Percentiles rank a stretch among this genome's conserved stretches.
Evolutionary conservation across 2,797 vertebrate genomes (phyloP).

Genomic region (Lithobates pipiens): DNA sequence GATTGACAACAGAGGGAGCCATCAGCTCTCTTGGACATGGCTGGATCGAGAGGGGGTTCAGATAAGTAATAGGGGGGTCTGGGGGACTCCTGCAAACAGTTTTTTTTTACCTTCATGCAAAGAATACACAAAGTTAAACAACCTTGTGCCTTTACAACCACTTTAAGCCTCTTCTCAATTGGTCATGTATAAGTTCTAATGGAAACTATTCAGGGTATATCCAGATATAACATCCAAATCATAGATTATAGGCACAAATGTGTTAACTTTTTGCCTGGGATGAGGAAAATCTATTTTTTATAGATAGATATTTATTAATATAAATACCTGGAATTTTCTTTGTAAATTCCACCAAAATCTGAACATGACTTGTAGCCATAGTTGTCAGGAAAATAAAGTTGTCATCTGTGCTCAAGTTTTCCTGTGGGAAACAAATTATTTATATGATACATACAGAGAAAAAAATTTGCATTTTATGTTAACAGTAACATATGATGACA

Average conservation of each 20-base stretch:
- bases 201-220: not conserved
- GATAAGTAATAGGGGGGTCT: too few relatives aligned
- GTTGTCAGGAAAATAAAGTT: slow-evolving; percentile 98
- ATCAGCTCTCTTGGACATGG: too few relatives aligned
- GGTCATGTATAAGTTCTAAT: not conserved
- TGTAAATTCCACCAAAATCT: slow-evolving; percentile 97
- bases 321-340: slow-evolving; percentile 93
- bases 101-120: too few relatives aligned
- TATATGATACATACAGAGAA: slow-evolving; percentile 63
- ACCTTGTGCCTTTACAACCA: too few relatives aligned
- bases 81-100: too few relatives aligned
- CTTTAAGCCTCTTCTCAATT: not conserved
- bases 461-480: not conserved
- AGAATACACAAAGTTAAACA: too few relatives aligned
- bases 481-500: not conserved
- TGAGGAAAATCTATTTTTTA: not conserved
- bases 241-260: not conserved
- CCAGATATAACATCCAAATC: not conserved
- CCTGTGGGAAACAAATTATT: slow-evolving; percentile 77
- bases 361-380: slow-evolving; percentile 96
- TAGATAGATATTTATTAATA: not conserved
- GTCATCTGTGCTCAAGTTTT: slow-evolving; percentile 91
- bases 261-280: not conserved
- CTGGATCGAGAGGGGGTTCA: too few relatives aligned
- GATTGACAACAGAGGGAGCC: too few relatives aligned